Evolutionary conservation across 2,888 invertebrate species (phyloP).

Genomic region (Apotomis betuletana): DNA sequence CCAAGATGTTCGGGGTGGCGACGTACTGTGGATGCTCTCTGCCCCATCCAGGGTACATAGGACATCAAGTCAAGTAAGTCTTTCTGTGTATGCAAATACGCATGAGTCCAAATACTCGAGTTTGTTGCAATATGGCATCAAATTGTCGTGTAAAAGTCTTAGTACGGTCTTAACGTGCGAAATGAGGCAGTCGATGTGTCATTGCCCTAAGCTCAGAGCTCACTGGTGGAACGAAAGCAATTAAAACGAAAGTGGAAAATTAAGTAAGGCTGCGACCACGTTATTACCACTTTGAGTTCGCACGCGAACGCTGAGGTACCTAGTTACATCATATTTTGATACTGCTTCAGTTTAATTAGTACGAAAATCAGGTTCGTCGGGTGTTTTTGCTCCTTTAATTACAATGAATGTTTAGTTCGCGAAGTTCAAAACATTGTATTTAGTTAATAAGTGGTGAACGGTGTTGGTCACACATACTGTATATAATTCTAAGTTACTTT

Average conservation of each 20-base stretch:
- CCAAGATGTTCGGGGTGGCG: too few species aligned
- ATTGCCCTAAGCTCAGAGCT: conserved; percentile 9
- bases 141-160: conserved; percentile 14
- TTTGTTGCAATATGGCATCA: conserved; percentile 1
- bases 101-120: too few species aligned
- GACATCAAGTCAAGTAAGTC: too few species aligned
- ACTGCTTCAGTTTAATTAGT: neutral
- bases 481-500: too few species aligned
- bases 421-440: too few species aligned
- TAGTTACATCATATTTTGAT: neutral
- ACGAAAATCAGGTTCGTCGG: neutral
- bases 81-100: too few species aligned
- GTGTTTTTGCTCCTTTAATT: neutral
- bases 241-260: conserved; percentile 20
- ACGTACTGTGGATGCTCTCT: too few species aligned
- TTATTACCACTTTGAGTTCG: conserved; percentile 19
- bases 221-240: conserved; percentile 28
- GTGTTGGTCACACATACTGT: too few species aligned
- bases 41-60: too few species aligned
- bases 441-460: too few species aligned
- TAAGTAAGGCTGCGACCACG: conserved; percentile 12
- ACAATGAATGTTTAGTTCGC: neutral
- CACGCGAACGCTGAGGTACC: neutral
- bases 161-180: conserved; percentile 11
- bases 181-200: conserved; percentile 24